A percentile compares a stretch with the other conserved stretches of the same genome.
phyloP scores from a whole-genome alignment of 2,797 vertebrate genomes.

The Perodicticus potto region DNA sequence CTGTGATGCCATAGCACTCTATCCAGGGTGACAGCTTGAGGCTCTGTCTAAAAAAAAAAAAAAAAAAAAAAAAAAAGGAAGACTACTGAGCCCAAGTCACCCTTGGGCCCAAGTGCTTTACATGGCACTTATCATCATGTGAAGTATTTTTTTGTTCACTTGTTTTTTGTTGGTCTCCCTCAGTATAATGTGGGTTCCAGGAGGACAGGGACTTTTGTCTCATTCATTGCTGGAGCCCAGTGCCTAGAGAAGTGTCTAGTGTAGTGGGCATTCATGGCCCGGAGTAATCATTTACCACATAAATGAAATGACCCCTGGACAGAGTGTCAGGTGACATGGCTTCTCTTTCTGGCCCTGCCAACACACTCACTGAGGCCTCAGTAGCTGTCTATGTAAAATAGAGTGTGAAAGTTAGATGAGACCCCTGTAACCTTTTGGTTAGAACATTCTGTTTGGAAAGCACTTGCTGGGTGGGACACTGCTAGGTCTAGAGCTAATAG shows the following conservation, averaged over 20 bases:
- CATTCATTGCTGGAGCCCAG: background rate
- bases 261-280: background rate
- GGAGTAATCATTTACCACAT: background rate
- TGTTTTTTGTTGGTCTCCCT: background rate
- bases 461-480: background rate
- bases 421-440: background rate
- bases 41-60: too few relatives aligned
- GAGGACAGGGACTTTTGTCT: background rate
- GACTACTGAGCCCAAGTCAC: background rate
- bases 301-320: background rate
- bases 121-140: background rate
- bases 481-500: background rate
- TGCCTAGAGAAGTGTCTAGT: background rate
- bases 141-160: background rate
- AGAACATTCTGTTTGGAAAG: constrained; percentile 7
- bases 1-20: too few relatives aligned
- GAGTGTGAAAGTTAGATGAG: background rate
- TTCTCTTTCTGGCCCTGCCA: background rate
- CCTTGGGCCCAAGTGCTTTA: background rate
- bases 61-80: background rate
- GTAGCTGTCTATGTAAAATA: background rate
- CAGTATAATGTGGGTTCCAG: background rate
- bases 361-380: background rate
- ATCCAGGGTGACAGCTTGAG: too few relatives aligned
- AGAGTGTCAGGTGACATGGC: background rate